phyloP scores from a whole-genome alignment of 2,113 vertebrate species.

The Chloropsis hardwickii region DNA sequence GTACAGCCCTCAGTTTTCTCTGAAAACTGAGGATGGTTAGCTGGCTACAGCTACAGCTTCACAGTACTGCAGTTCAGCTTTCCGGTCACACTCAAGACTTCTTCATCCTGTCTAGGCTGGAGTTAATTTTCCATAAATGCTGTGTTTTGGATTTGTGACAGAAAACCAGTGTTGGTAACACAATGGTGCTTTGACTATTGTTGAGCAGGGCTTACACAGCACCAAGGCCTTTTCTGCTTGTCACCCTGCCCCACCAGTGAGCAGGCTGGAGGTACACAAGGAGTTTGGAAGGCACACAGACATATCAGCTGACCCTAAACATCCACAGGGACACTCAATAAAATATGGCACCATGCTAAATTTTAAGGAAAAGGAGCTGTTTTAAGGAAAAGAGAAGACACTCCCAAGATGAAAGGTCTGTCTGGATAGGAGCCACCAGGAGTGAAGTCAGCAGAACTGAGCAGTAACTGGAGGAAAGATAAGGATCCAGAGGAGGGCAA shows the following conservation, averaged over 20 bases:
- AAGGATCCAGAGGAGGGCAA: neutral
- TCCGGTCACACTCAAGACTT: neutral
- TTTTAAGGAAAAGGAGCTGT: neutral
- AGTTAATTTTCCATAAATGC: neutral
- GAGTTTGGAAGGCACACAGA: neutral
- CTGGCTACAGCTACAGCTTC: neutral
- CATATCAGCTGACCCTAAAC: rapidly evolving
- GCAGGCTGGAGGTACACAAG: neutral
- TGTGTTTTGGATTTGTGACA: neutral
- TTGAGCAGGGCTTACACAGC: neutral
- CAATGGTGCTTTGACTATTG: neutral
- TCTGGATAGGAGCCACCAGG: neutral
- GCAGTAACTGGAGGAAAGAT: neutral
- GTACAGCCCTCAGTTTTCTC: neutral
- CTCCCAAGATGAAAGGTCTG: neutral
- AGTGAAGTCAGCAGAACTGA: neutral
- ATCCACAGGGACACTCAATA: rapidly evolving
- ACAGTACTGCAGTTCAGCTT: neutral
- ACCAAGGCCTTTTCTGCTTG: neutral
- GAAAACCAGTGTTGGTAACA: neutral
- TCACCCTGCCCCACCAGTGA: neutral
- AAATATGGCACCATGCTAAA: neutral
- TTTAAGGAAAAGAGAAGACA: neutral
- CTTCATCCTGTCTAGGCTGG: neutral
- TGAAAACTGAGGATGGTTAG: neutral